Percentiles rank a stretch among this genome's conserved stretches.
Evolutionary conservation across 2,113 vertebrate genomes (phyloP).

Genomic region (Orientallactaga bullata): DNA sequence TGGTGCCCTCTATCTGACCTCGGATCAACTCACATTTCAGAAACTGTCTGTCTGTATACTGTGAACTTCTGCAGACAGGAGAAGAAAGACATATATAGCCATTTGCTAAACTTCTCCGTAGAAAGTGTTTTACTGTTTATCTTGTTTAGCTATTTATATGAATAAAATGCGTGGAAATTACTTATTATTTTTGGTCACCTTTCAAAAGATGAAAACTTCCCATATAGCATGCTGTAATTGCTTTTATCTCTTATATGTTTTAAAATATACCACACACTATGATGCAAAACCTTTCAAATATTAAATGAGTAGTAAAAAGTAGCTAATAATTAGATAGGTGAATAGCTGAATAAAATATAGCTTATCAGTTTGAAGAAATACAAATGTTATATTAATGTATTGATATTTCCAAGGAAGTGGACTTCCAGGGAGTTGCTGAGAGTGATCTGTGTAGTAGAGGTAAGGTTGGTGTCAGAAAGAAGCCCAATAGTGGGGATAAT

Average conservation of each 20-base stretch:
- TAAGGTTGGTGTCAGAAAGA: neutral
- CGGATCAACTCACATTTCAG: neutral
- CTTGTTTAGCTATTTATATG: neutral
- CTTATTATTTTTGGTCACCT: neutral
- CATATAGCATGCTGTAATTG: neutral
- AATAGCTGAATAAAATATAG: neutral
- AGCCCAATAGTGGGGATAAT: neutral
- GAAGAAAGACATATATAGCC: neutral
- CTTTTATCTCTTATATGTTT: neutral
- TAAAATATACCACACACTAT: neutral
- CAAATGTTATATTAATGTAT: neutral
- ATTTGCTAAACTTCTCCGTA: neutral
- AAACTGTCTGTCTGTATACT: neutral
- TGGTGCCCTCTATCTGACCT: rapidly evolving
- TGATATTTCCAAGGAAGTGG: no score
- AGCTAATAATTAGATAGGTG: neutral
- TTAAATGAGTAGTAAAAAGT: neutral
- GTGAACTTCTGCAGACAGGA: neutral
- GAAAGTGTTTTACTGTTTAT: neutral
- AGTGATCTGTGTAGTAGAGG: no score
- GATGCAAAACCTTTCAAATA: neutral
- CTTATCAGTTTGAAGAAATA: neutral
- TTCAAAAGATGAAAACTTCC: neutral
- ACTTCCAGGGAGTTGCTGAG: no score
- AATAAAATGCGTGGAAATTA: neutral